A percentile compares a stretch with the other conserved stretches of the same genome.
phyloP scores from a whole-genome alignment of 1,140 invertebrate genomes.

The Notospermus geniculatus region DNA sequence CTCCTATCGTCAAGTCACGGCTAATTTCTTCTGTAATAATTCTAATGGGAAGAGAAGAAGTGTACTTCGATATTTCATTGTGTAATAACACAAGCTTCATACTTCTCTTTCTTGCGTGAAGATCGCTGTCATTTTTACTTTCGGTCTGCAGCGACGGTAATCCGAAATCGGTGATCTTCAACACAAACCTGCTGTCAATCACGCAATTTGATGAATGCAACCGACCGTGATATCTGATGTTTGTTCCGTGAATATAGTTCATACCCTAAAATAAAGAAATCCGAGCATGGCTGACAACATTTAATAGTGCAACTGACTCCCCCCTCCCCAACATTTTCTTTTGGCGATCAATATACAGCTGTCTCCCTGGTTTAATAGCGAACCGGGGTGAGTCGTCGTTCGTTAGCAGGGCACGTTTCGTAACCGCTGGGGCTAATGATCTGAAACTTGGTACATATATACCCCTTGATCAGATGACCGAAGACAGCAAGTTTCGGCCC shows the following conservation, averaged over 20 bases:
- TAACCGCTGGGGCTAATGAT: too few species aligned
- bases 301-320: background rate
- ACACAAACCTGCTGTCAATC: constrained; percentile 89
- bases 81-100: background rate
- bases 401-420: too few species aligned
- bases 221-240: constrained; percentile 85
- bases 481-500: too few species aligned
- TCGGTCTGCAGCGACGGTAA: constrained; percentile 69
- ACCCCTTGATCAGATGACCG: too few species aligned
- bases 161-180: constrained; percentile 82
- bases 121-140: constrained; percentile 60
- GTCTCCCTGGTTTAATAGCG: background rate
- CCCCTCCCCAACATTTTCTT: background rate
- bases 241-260: constrained; percentile 83
- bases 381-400: background rate
- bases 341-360: background rate
- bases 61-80: background rate
- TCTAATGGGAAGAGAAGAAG: background rate
- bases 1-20: background rate
- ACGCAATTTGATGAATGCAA: constrained; percentile 95
- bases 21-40: background rate
- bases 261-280: constrained; percentile 67
- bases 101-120: background rate
- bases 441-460: too few species aligned
- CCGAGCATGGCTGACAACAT: background rate